Evolutionary conservation across 2,888 invertebrate species (phyloP).

Genomic region (Nymphalis c-album): DNA sequence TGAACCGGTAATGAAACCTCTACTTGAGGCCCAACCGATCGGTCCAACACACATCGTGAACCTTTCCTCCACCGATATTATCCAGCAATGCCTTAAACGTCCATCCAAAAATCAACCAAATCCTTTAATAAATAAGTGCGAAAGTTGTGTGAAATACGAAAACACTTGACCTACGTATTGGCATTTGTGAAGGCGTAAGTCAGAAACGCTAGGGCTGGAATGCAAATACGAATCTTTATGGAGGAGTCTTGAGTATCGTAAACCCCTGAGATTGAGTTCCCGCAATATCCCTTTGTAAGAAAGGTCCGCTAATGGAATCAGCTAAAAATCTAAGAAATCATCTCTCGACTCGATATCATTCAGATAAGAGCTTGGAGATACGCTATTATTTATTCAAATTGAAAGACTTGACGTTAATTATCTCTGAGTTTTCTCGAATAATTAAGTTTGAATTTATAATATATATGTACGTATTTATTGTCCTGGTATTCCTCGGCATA

Average conservation of each 20-base stretch:
- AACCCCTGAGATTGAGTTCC: constrained; percentile 62
- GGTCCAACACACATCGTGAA: constrained; percentile 36
- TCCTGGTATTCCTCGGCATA: too few relatives aligned
- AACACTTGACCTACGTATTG: constrained; percentile 55
- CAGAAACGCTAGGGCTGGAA: constrained; percentile 65
- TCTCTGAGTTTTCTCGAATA: too few relatives aligned
- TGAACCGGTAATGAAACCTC: constrained; percentile 35
- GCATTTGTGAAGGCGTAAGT: constrained; percentile 61
- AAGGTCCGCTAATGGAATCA: constrained; percentile 75
- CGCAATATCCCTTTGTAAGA: constrained; percentile 68
- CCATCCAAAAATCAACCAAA: constrained; percentile 22
- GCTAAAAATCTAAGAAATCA: constrained; percentile 39
- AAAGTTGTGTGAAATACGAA: constrained; percentile 22
- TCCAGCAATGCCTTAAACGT: constrained; percentile 19
- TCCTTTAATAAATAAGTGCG: constrained; percentile 22
- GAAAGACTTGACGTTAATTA: not conserved
- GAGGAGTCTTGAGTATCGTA: constrained; percentile 52
- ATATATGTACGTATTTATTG: too few relatives aligned
- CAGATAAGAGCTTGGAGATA: constrained; percentile 21
- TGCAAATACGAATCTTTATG: constrained; percentile 73
- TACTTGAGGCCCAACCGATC: constrained; percentile 32
- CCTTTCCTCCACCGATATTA: constrained; percentile 35
- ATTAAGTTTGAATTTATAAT: too few relatives aligned
- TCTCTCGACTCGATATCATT: constrained; percentile 24
- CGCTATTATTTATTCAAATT: not conserved